Evolutionary conservation across 2,113 vertebrate species (phyloP).

Genomic region (Calcarius ornatus): DNA sequence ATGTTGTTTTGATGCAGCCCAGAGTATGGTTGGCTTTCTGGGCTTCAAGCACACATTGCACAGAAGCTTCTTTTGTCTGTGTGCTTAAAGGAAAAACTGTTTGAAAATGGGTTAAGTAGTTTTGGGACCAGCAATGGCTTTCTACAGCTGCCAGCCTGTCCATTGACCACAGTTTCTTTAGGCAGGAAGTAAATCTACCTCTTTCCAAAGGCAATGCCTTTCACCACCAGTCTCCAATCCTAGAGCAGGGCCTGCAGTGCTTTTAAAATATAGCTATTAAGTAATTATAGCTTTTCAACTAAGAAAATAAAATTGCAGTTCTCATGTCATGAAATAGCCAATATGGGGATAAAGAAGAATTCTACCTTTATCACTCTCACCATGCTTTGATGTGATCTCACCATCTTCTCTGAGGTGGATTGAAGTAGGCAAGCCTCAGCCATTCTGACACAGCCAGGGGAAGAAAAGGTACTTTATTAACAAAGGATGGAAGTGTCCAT

Average conservation of each 20-base stretch:
- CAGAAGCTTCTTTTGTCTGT: neutral
- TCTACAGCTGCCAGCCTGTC: neutral
- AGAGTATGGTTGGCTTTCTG: accelerated
- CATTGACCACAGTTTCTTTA: neutral
- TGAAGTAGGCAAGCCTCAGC: neutral
- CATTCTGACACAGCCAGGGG: neutral
- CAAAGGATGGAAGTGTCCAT: neutral
- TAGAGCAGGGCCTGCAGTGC: neutral
- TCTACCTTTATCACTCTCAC: neutral
- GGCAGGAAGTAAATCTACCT: neutral
- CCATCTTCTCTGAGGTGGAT: neutral
- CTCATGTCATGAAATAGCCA: neutral
- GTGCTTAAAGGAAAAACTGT: neutral
- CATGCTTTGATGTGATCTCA: neutral
- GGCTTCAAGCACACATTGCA: neutral
- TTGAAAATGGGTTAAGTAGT: neutral
- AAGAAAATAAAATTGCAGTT: neutral
- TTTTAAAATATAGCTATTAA: neutral
- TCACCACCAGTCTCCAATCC: neutral
- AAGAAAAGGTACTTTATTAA: neutral
- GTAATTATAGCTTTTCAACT: neutral
- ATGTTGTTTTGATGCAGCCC: neutral
- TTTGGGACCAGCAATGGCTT: neutral
- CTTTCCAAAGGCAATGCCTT: neutral
- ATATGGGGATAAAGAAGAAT: neutral